These are phyloP conservation scores for Nemopilema nomurai DNA, from an alignment of 30 jellyfish, hydroid and myxozoan species.

Conservation along the genomic window DNA sequence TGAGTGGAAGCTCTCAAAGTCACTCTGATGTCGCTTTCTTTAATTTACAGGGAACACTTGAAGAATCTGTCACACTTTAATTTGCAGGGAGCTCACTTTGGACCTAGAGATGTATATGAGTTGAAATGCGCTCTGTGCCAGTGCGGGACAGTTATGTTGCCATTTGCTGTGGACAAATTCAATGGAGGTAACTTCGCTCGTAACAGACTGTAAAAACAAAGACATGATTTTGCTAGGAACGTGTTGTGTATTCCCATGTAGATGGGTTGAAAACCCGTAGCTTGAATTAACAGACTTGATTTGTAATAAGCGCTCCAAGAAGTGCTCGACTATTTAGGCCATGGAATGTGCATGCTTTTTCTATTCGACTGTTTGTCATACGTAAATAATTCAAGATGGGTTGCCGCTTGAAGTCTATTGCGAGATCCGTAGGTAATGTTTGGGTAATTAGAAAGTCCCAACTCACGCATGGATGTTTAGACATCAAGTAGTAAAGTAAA, in stretches of 20 bases:
- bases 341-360: neutral
- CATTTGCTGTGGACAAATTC: neutral
- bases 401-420: neutral
- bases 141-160: neutral
- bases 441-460: neutral
- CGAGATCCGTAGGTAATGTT: neutral
- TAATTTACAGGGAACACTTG: neutral
- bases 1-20: too few relatives aligned
- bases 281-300: neutral
- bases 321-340: neutral
- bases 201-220: neutral
- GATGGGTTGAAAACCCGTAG: conserved; percentile 27
- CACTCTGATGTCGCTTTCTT: neutral
- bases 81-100: neutral
- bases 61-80: neutral
- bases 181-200: neutral
- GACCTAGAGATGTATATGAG: neutral
- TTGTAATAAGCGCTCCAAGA: neutral
- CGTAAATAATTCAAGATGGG: neutral
- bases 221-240: conserved; percentile 21
- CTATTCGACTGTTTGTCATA: neutral
- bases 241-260: neutral
- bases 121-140: neutral
- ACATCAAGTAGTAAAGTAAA: neutral
- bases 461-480: neutral